Evolutionary conservation across 2,888 invertebrate genomes (phyloP), one percentile per base, ranked within the genome.

Genomic region (Tuberolachnus salignus): DNA sequence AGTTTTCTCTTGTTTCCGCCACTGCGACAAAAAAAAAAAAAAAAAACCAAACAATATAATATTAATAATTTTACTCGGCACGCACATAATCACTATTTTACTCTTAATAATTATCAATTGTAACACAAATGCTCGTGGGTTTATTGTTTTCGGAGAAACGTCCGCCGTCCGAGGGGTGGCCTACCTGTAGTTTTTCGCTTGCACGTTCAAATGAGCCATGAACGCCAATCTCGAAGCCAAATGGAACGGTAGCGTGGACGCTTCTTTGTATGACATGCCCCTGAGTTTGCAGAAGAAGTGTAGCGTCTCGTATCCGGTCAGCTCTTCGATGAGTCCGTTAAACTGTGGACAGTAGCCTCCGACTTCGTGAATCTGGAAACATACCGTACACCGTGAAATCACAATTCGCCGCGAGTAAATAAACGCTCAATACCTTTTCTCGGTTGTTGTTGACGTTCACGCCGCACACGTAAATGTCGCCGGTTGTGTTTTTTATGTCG

Each of bases 281-380:
- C 91, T 88, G 82, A 92, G 86, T 59, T 90, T 83, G 21, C 89
- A 89, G 84, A 90, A 92, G 84, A 92, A 87, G n/a, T 86, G 86
- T 34, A 92, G 84, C 2, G 89, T 91, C 85, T 92, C 91, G 63
- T 91, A 88, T 0, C 92, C 92, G 0, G 92, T 91, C 83, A 92
- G 86, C 85, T 91, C 90, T n/a, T 88, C 89, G 81, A 92, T 88
- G 34, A 92, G 84, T 0, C 91, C 92, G 85, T 92, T 92, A 84
- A 92, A 92, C 84, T 92, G 92, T 8, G 92, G 92, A 83, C 92
- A 92, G 84, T 92, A 92, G 0, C 91, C 91, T 85, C 87, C 83
- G 49, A 84, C 81, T 70, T 85, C 78, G 49, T 78, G 78, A 8
- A 78, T 78, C 69, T 73, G 84, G 81, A 84, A 1, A 46, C 14